Evolutionary conservation across 2,797 vertebrate species (phyloP).

Genomic region (Nasua narica): DNA sequence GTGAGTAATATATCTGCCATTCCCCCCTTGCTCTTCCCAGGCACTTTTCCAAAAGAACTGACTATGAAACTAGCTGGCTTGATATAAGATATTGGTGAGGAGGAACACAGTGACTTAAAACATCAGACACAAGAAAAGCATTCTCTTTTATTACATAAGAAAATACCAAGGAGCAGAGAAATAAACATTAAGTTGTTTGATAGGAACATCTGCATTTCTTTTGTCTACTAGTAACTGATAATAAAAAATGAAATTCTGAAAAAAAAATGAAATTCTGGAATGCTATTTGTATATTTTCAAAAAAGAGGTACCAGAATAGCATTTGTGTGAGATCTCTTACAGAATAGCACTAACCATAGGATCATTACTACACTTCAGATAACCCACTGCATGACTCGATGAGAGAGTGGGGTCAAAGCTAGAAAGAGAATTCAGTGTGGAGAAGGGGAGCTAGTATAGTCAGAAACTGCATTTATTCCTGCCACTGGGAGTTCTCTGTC

Average conservation of each 20-base stretch:
- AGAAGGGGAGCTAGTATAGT: neutral
- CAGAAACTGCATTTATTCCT: neutral
- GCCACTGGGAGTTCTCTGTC: neutral
- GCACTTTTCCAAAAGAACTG: neutral
- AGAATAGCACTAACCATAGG: neutral
- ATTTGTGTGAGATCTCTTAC: neutral
- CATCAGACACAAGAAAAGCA: neutral
- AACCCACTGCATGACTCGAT: neutral
- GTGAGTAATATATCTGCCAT: neutral
- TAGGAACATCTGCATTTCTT: neutral
- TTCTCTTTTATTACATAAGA: neutral
- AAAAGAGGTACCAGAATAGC: neutral
- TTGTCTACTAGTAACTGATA: neutral
- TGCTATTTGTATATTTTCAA: neutral
- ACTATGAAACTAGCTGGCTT: neutral
- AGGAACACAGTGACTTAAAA: neutral
- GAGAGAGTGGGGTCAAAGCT: neutral
- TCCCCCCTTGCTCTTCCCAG: neutral
- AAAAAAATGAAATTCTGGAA: constrained; percentile 36
- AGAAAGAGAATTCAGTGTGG: neutral
- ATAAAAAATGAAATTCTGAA: constrained; percentile 35
- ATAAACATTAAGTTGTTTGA: constrained; percentile 7
- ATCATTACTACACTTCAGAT: neutral
- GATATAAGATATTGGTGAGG: neutral
- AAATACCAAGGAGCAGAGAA: constrained; percentile 25